Evolutionary conservation across 2,113 vertebrate species (phyloP), one percentile per base, ranked within the genome.

Genomic region (Phrynosoma platyrhinos): DNA sequence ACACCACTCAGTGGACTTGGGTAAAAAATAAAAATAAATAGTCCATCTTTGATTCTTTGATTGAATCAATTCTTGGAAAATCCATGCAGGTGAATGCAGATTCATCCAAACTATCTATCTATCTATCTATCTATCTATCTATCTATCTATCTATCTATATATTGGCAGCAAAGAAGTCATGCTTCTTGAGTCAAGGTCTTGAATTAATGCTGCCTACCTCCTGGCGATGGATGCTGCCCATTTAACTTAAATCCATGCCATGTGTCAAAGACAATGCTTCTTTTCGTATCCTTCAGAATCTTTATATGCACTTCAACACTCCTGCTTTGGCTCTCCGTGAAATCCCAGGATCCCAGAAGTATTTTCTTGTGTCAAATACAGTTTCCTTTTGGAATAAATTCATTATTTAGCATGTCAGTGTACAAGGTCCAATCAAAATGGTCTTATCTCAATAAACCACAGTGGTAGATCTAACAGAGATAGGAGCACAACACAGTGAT

Each of bases 311-410:
- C 74, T 90, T 78, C 90, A 86, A 88, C 1, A 23, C 58, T 36
- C 52, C 84, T 90, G 74, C 32, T 30, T 18, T 5, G 32, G 0
- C 5, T 79, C 84, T 42, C 76, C 27, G 32, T 32, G 83, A 93
- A 91, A 92, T 40, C 78, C 9, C 88, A 76, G 52, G 14, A 30
- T 21, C 89, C 88, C 88, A 86, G 9, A 88, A 90, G 77, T 8
- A 64, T 88, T 91, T 88, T 92, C 77, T 75, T 21, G 0, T 18
- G 88, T 92, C 93, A 94, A 72, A 81, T 79, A 81, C 32, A 0
- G 87, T 91, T 87, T 92, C 89, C 85, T 90, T 87, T 85, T 87
- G 76, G 42, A 84, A 88, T 75, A 79, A 62, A 66, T 84, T 81
- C 83, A 36, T 83, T 92, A 85, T 74, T 69, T 87, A 89, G 87